Base-by-base conservation (phyloP, 1,140 invertebrate genomes). In the Drosophila kanapiae region DNA sequence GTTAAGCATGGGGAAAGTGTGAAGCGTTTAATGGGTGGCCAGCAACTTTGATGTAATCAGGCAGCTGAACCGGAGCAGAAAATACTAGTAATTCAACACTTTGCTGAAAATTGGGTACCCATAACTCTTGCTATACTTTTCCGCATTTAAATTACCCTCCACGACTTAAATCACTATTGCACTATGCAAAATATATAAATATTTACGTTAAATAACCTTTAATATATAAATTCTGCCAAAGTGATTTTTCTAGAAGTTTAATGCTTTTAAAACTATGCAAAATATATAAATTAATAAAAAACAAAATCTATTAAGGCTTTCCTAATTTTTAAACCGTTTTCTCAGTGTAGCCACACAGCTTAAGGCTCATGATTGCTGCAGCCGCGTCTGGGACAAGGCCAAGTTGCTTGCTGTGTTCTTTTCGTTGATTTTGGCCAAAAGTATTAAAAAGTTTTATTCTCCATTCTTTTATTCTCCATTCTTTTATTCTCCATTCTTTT, bases 401-500 rank as follows among this genome's bases (percentile, higher is more conserved):
- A 78, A 78, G 56, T 78, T 85, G 16, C 51, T 23, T 4, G 51
- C 38, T 35, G 42, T 42, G 23, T 29, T 13, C n/a, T 40, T 14
- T 51, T 74, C 37, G 16, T 31, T 67, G 1, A 2, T 77, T 56
- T 79, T 75, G 53, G 51, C 61, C 65, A 54, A 81, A 84, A 78
- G 85, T 88, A 78, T 90, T 88, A 81, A 81, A 87, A 88, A 53
- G 43, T 78, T 78, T 54, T 33, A 38, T 61, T 49, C 31, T 37
- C 13, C 23, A 14, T 60, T 40, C 27, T 60, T 78, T 77, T 78
- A 40, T 60, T 53, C n/a, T n/a, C n/a, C n/a, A n/a, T n/a, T n/a
- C n/a, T 78, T 78, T 54, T 33, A 38, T 61, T 49, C 31, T 37
- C 13, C 23, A 14, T 60, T 40, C 27, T 60, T 78, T 77, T 78